Evolutionary conservation across 2,888 invertebrate genomes (phyloP), one percentile per base, ranked within the genome.

Genomic region (Hylaea fasciaria): DNA sequence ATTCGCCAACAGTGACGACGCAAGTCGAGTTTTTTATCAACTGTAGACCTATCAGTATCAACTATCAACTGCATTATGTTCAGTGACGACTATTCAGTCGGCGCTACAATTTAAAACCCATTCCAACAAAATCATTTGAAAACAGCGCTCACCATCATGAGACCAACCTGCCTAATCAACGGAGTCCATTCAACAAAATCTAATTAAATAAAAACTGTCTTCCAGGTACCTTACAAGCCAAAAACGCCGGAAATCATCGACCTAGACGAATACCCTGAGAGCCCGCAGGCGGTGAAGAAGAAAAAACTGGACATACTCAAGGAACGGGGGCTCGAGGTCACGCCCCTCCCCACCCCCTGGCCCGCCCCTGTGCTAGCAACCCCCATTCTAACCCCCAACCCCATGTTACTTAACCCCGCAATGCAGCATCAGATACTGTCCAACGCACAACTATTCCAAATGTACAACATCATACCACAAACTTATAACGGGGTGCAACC

Each of bases 271-370:
- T 93, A 93, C 69, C 92, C 92, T 0, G 92, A 92, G 52, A 90
- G 88, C 52, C 92, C 90, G 0, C 90, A 89, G 57, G 78, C 82
- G 0, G 76, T 89, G 12, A 93, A 95, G 66, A 95, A 95, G 83
- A 94, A 95, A 65, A 96, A 96, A 74, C 87, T 96, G 8, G 96
- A 96, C 69, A 96, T 96, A 44, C 87, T 96, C 40, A 95, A 95
- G 59, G 95, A 96, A 73, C 94, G 96, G 12, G 96, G 96, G 0
- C 85, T 96, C 3, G 96, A 96, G 77, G 96, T 96, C 0, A 96
- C 96, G 0, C 94, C 96, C 0, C 93, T 96, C 0, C 88, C 92
- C 14, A 62, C 76, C 22, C 83, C 89, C 32, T 78, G 80, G 84
- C 69, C 62, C 50, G 50, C 62, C 12, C 70, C 71, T 11, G 43